Percentiles rank a stretch among this genome's conserved stretches.
Evolutionary conservation across 2,797 vertebrate species (phyloP).

Genomic region (Acrocephalus scirpaceus): DNA sequence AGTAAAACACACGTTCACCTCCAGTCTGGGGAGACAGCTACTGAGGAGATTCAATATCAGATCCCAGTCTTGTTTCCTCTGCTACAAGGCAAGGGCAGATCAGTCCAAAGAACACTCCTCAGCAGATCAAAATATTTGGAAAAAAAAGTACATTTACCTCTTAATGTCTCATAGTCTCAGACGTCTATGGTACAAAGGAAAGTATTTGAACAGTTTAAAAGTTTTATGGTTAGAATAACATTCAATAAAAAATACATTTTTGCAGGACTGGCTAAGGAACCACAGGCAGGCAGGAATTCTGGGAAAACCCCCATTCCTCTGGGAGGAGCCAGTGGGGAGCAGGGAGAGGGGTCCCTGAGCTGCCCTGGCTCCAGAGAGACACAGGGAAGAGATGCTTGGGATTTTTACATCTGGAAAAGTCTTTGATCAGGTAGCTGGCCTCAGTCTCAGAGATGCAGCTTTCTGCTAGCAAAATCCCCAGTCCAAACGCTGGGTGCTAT

Average conservation of each 20-base stretch:
- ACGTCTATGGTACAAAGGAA: conserved; percentile 50
- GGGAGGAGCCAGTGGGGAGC: neutral
- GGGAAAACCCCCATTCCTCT: conserved; percentile 37
- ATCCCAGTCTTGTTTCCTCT: conserved; percentile 20
- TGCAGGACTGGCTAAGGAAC: conserved; percentile 58
- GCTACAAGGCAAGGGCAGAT: neutral
- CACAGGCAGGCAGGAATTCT: conserved; percentile 58
- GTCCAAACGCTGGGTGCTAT: neutral
- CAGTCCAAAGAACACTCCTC: conserved; percentile 45
- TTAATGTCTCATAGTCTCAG: conserved; percentile 43
- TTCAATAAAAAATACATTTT: conserved; percentile 65
- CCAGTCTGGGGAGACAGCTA: neutral
- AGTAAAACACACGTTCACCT: neutral
- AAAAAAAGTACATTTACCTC: conserved; percentile 41
- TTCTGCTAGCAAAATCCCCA: neutral
- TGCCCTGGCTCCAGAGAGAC: neutral
- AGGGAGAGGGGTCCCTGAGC: neutral
- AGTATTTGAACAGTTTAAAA: conserved; percentile 63
- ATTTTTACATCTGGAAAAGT: neutral
- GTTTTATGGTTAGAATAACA: conserved; percentile 68
- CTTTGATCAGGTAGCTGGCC: neutral
- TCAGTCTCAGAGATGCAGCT: neutral
- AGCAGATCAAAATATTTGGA: neutral
- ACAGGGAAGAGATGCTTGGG: neutral
- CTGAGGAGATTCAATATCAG: neutral